These are phyloP conservation scores for Asbolus verrucosus DNA, from an alignment of 1,140 invertebrate species.

Conservation along the genomic window DNA sequence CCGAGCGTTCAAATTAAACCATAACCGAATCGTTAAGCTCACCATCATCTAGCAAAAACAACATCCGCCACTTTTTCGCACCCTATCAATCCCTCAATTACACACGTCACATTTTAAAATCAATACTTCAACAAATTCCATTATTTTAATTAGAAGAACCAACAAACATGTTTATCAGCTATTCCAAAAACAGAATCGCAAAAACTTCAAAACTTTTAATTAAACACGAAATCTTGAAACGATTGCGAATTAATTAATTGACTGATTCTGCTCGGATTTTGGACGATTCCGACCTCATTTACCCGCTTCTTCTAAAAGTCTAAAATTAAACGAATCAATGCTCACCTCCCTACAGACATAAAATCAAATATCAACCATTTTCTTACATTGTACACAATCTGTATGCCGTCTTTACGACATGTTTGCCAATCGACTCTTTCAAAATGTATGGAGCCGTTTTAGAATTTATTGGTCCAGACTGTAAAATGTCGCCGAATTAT, in stretches of 20 bases:
- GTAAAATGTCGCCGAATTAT: constrained; percentile 26
- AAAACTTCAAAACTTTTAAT: constrained; percentile 37
- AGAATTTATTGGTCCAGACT: constrained; percentile 39
- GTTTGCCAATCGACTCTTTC: constrained; percentile 33
- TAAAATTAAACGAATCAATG: constrained; percentile 34
- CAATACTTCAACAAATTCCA: constrained; percentile 26
- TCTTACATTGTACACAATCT: constrained; percentile 47
- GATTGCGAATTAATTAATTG: constrained; percentile 31
- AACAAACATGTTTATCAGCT: constrained; percentile 27
- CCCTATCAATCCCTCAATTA: constrained; percentile 35
- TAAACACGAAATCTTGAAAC: constrained; percentile 22
- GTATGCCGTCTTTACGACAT: constrained; percentile 46
- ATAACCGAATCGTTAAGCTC: too few species aligned
- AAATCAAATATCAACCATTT: constrained; percentile 42
- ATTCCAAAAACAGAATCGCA: not conserved
- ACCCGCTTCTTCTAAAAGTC: constrained; percentile 16
- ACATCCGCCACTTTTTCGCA: constrained; percentile 9
- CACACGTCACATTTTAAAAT: constrained; percentile 21
- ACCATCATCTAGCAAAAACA: constrained; percentile 16
- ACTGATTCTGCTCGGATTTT: constrained; percentile 5
- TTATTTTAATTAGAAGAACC: constrained; percentile 36
- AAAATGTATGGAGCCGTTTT: constrained; percentile 27
- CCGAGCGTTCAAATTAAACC: too few species aligned
- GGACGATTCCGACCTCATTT: not conserved
- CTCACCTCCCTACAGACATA: constrained; percentile 10